A percentile compares a stretch with the other conserved stretches of the same genome.
Conservation (phyloP, 2,113 vertebrate genomes). For the Bos indicus region DNA sequence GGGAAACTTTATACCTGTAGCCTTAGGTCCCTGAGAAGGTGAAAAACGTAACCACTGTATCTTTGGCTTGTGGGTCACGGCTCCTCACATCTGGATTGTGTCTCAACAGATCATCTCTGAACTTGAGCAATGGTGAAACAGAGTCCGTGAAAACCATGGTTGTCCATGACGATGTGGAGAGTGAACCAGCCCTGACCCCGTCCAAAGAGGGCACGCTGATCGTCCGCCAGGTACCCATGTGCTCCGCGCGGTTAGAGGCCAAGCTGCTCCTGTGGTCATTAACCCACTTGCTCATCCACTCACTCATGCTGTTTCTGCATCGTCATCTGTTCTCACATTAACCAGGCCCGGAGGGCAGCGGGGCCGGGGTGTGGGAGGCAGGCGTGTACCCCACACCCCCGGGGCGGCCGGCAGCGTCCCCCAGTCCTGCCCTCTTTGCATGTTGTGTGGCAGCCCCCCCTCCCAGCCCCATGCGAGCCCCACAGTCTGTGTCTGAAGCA, state of each 20-base stretch:
- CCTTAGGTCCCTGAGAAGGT: background rate
- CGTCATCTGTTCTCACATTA: slow-evolving; percentile 78
- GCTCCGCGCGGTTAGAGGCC: slow-evolving; percentile 47
- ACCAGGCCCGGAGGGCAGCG: slow-evolving; percentile 62
- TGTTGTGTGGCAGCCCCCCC: slow-evolving; percentile 74
- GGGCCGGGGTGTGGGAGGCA: slow-evolving; percentile 66
- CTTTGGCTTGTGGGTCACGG: background rate
- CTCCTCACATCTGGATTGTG: slow-evolving; percentile 47
- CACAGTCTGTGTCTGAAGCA: slow-evolving; percentile 53
- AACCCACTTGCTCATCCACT: slow-evolving; percentile 83
- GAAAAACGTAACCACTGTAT: background rate
- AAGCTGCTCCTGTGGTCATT: slow-evolving; percentile 78
- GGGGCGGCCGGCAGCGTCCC: slow-evolving; percentile 56
- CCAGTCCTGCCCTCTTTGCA: slow-evolving; percentile 78
- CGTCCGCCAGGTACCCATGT: slow-evolving; percentile 92
- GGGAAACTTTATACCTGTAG: background rate
- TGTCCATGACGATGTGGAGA: slow-evolving; percentile 94
- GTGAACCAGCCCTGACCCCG: slow-evolving; percentile 92
- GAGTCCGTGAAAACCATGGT: slow-evolving; percentile 98
- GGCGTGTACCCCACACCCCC: slow-evolving; percentile 75
- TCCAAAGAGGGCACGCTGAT: slow-evolving; percentile 98
- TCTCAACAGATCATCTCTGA: slow-evolving; percentile 84
- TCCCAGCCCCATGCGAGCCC: slow-evolving; percentile 59
- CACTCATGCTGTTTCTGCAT: slow-evolving; percentile 83
- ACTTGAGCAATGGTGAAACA: slow-evolving; percentile 96